Conservation (phyloP, 1,140 invertebrate species). For the Magallana gigas region DNA sequence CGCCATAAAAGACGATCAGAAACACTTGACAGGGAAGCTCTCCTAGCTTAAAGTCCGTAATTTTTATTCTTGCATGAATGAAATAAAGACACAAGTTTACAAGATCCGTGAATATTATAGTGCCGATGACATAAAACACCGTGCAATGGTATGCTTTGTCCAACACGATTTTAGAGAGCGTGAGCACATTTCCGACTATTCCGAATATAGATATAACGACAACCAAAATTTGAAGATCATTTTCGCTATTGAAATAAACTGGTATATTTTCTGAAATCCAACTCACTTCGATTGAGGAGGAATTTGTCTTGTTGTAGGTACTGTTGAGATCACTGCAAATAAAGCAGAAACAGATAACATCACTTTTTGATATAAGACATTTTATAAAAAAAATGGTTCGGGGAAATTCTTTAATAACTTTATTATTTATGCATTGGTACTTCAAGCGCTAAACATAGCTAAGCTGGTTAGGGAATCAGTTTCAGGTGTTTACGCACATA, state of each 20-base stretch:
- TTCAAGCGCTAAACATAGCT: no score
- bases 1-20: slow-evolving; percentile 7
- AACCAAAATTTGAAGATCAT: not conserved
- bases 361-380: no score
- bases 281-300: no score
- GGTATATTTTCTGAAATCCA: not conserved
- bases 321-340: no score
- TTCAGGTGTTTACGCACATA: no score
- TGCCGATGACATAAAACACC: not conserved
- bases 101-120: slow-evolving; percentile 5
- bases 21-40: not conserved
- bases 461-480: no score
- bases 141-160: not conserved
- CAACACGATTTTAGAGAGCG: not conserved
- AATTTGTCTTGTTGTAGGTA: no score
- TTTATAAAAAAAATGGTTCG: no score
- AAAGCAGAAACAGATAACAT: no score
- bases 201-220: not conserved
- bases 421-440: no score
- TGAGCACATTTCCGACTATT: slow-evolving; percentile 3
- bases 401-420: no score
- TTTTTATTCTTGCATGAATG: not conserved
- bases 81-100: not conserved
- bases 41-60: not conserved
- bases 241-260: not conserved